A percentile compares a stretch with the other conserved stretches of the same genome.
phyloP scores from a whole-genome alignment of 2,888 invertebrate species.

The Steinernema carpocapsae region DNA sequence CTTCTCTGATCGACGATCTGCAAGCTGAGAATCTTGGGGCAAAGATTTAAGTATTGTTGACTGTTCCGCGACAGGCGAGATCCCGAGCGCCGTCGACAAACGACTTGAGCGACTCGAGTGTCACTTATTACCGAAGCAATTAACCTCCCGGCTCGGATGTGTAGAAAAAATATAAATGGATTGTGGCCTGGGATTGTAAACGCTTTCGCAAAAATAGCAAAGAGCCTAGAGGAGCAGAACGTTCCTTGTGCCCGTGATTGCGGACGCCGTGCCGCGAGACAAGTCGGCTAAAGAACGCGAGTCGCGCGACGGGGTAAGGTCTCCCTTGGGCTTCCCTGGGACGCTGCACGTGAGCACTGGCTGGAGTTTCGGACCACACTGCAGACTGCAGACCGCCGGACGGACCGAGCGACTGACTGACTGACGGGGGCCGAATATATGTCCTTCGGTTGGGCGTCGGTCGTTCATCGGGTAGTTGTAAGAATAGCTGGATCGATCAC shows the following conservation, averaged over 20 bases:
- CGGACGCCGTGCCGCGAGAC: conserved; percentile 20
- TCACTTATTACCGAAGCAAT: too few species aligned
- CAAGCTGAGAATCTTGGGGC: background rate
- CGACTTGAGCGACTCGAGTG: too few species aligned
- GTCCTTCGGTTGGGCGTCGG: background rate
- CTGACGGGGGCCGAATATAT: background rate
- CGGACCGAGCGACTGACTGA: too few species aligned
- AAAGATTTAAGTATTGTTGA: background rate
- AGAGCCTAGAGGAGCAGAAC: background rate
- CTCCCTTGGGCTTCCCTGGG: background rate
- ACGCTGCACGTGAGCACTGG: conserved; percentile 13
- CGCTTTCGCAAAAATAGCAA: background rate
- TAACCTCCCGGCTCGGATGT: too few species aligned
- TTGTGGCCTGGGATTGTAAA: too few species aligned
- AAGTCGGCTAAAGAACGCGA: conserved; percentile 4
- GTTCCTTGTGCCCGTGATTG: conserved; percentile 22
- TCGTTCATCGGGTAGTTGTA: background rate
- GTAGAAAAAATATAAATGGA: too few species aligned
- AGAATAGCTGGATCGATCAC: conserved; percentile 31
- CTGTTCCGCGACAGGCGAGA: too few species aligned
- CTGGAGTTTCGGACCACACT: background rate
- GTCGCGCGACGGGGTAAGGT: conserved; percentile 22
- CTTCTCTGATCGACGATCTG: background rate
- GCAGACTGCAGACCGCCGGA: conserved; percentile 19
- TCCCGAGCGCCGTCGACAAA: too few species aligned